phyloP scores from a whole-genome alignment of 2,888 invertebrate genomes.

The Nesidiocoris tenuis region DNA sequence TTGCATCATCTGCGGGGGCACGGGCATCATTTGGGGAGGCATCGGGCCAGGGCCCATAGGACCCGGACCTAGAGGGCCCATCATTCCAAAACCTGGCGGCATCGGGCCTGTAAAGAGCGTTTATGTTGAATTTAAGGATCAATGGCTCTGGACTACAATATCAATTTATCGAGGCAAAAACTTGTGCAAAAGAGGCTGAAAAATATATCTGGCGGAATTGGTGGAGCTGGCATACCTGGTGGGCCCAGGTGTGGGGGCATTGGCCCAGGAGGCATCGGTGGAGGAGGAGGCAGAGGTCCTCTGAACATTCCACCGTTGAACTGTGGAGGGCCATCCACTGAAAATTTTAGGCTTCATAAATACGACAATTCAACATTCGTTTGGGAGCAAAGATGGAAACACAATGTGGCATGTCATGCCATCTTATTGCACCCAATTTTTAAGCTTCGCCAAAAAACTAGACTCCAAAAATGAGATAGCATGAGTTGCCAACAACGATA shows the following conservation, averaged over 20 bases:
- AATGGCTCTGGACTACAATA: no score
- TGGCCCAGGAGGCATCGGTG: slow-evolving; percentile 43
- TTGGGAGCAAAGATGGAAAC: no score
- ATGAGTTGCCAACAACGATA: no score
- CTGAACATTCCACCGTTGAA: slow-evolving; percentile 42
- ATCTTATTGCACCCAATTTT: no score
- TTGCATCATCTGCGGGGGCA: slow-evolving; percentile 46
- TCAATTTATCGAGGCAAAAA: no score
- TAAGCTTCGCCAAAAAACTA: no score
- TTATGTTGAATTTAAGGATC: not conserved
- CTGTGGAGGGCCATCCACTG: slow-evolving; percentile 20
- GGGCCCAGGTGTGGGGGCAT: slow-evolving; percentile 32
- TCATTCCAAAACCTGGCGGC: slow-evolving; percentile 46
- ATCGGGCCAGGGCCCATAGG: slow-evolving; percentile 48
- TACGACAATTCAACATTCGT: no score
- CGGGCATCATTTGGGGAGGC: slow-evolving; percentile 44
- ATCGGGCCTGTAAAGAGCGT: slow-evolving; percentile 26
- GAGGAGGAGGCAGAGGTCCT: slow-evolving; percentile 28
- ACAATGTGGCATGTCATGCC: no score
- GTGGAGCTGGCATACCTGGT: slow-evolving; percentile 11
- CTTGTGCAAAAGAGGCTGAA: no score
- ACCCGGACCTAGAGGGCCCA: slow-evolving; percentile 41
- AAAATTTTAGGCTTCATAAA: no score
- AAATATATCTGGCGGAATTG: slow-evolving; percentile 9
- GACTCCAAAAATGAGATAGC: no score